Evolutionary conservation across 2,113 vertebrate genomes (phyloP), one percentile per base, ranked within the genome.

Genomic region (Gobio gobio): DNA sequence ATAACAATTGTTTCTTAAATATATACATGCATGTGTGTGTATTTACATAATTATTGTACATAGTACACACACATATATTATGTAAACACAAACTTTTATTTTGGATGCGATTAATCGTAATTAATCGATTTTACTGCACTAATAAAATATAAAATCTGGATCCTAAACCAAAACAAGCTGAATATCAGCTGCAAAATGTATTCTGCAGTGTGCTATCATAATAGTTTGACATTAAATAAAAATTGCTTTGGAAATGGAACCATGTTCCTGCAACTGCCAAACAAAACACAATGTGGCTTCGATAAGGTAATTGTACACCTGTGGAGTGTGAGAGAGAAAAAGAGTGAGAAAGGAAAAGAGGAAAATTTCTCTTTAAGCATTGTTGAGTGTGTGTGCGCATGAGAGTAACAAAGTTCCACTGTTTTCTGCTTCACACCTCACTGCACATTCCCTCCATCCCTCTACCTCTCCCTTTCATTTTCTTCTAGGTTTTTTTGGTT

Each of bases 351-450:
- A 47, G 24, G 6, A 6, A 80, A 18, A 63, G 58, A 49, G 59
- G 61, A 66, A 80, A 45, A 29, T 49, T 36, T 70, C 24, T 81
- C 18, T 47, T 47, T 51, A n/a, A 24, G 63, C 33, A 66, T 78
- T 68, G 33, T 40, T 70, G 68, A 54, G 54, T 51, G 70, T 84
- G 63, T 74, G 63, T 64, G 76, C n/a, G 54, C 20, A 33, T 6
- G 45, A 22, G 66, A 49, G 80, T 75, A 82, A 87, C 86, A 89
- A 82, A 72, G 82, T 72, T 75, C 81, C 77, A 85, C 83, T 87
- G 84, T 87, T 76, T 83, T 79, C 56, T 66, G 13, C 76, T 84
- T 49, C 40, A 66, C 79, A 82, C 68, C 83, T 83, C 79, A 24
- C 61, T 85, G 72, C 79, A 58, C 88, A 56, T 78, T 74, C 29